Base-by-base conservation (phyloP, 2,113 vertebrate genomes). In the Scomber scombrus region DNA sequence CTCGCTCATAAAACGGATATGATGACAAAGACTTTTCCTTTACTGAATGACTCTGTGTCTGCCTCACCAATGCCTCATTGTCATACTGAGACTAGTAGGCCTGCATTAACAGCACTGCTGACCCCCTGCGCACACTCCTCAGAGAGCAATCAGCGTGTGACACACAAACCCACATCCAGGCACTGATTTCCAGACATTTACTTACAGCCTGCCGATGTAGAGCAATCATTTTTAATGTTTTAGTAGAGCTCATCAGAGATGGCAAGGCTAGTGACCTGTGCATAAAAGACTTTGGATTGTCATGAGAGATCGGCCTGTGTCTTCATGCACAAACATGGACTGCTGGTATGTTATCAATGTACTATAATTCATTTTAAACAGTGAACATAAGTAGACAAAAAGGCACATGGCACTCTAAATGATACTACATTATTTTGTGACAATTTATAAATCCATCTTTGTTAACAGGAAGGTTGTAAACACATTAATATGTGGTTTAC, bases 161-260 rank as follows among this genome's bases (percentile, higher is more conserved):
- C 88, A 89, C 78, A 82, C 82, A 88, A 89, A 90, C 89, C 89
- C 80, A 89, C 79, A 88, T 92, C 62, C 57, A 64, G 69, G 58
- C 57, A 54, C 52, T 78, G 10, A 54, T 71, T 72, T 69, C 65
- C 54, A 74, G 55, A 74, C 71, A 75, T 75, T 67, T 23, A 57
- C 80, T 64, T 31, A 40, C 67, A 65, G 61, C 50, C 54, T 49
- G 7, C 15, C n/a, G 13, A 80, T 84, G 77, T 61, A 46, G 77
- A 73, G 60, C 71, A 63, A 71, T 73, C 64, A 13, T 75, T 82
- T 79, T 58, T 12, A 71, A 87, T 81, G 61, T 85, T 70, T 70
- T 8, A 84, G 63, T 9, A 45, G 52, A 58, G 26, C 75, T 78
- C 11, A 43, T 85, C 65, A 71, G 87, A 79, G 64, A 66, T 62